Evolutionary conservation across 2,888 invertebrate species (phyloP), one percentile per base, ranked within the genome.

Genomic region (Lucinisca nassula): DNA sequence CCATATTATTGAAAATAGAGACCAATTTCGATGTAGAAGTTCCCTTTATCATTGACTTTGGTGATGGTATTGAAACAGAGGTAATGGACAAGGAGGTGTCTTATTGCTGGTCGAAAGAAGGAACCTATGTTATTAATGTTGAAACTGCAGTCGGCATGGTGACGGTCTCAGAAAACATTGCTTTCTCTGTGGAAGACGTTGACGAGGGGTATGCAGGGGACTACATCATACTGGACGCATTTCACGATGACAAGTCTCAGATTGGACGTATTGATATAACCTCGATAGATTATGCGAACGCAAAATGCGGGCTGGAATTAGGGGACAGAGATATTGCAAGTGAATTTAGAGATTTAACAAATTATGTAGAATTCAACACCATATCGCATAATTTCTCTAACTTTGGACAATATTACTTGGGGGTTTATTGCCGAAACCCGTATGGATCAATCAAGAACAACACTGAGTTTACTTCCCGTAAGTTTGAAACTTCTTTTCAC

Each of bases 21-120:
- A 88, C 91, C 10, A 89, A 91, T 55, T 82, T 93, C 37, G 75
- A 81, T 12, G 87, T 92, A 0, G 78, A 86, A 12, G 90, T 93
- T 35, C 87, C 84, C n/a, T 95, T 93, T 78, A 81, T 49, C 30
- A 80, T 95, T 21, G 92, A 93, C 40, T 95, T 95, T 82, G 94
- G 93, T 2, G 95, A 95, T 82, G 95, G 94, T 0, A 82, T 76
- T 0, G 86, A 58, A 0, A 74, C 91, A 4, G 83, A 82, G 3
- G 90, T 92, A 0, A 78, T 80, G 10, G 73, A 75, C 8, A 87
- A 90, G 3, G 72, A 82, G 0, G 79, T 95, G 4, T 92, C 93
- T 32, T 93, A 96, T 85, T 90, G 85, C 75, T 96, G 95, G 95
- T 45, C 32, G 4, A 45, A 73, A 17, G 88, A 88, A 6, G 95